Evolutionary conservation across 2,113 vertebrate genomes (phyloP), one percentile per base, ranked within the genome.

Genomic region (Bothrops jararaca): DNA sequence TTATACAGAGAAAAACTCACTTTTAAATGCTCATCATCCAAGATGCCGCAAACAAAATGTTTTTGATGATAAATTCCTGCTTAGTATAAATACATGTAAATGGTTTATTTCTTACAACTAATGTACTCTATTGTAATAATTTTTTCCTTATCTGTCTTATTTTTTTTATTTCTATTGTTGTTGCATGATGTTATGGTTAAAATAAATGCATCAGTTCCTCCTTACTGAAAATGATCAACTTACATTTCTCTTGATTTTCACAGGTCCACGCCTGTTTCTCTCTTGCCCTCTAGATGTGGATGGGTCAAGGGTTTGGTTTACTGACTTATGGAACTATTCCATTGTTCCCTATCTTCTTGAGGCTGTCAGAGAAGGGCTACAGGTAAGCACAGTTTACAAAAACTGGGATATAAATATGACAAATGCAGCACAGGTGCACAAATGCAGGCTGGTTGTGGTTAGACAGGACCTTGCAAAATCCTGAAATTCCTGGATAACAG

Each of bases 281-380:
- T 99, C 99, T 0, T 99, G 99, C 94, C 99, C 99, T 2, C 99
- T 99, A 95, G 99, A 99, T 0, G 99, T 99, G 92, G 99, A 99
- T 54, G 99, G 99, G 57, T 99, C 99, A 24, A 97, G 99, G 94
- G 99, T 99, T 95, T 99, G 99, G 99, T 99, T 99, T 97, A 99
- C 99, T 0, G 99, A 99, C 95, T 96, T 99, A 94, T 99, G 99
- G 99, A 99, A 99, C 97, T 99, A 99, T 96, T 99, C 99, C 64
- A 99, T 99, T 94, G 99, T 99, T 95, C 99, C 99, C 0, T 99
- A 99, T 94, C 98, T 99, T 96, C 98, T 99, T 96, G 99, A 99
- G 97, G 99, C 99, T 0, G 98, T 99, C 53, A 97, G 99, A 94
- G 99, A 99, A 97, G 99, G 99, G 54, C 97, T 99, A n/a, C 99